phyloP scores from a whole-genome alignment of 2,113 vertebrate species.

The Microcebus ravelobensis region DNA sequence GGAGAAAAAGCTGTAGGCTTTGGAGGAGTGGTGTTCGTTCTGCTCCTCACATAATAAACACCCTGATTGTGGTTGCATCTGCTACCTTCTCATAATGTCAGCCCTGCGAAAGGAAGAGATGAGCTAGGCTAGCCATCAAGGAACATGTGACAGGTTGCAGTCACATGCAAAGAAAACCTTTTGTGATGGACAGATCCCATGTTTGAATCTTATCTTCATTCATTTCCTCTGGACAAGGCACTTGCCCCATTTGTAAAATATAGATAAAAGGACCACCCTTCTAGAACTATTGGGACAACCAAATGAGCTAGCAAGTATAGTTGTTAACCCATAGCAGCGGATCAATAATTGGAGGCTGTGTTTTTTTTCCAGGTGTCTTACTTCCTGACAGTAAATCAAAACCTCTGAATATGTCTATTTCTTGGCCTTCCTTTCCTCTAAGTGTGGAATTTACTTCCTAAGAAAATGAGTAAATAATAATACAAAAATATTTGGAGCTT shows the following conservation, averaged over 20 bases:
- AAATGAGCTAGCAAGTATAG: background rate
- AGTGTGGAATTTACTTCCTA: constrained; percentile 59
- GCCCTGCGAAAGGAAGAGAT: background rate
- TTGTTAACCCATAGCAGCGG: background rate
- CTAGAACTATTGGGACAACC: background rate
- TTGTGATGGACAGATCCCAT: background rate
- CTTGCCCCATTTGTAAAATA: background rate
- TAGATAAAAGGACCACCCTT: accelerated
- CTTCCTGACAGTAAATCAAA: constrained; percentile 28
- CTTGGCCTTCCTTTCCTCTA: background rate
- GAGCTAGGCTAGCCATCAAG: background rate
- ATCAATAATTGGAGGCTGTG: background rate
- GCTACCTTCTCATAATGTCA: background rate
- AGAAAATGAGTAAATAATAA: constrained; percentile 79
- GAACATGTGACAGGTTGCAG: background rate
- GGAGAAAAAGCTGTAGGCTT: background rate
- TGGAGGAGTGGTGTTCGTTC: background rate
- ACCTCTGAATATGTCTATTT: background rate
- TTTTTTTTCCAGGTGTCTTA: background rate
- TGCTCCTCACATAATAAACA: background rate
- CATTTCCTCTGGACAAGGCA: background rate
- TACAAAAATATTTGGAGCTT: constrained; percentile 71
- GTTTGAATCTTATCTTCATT: background rate
- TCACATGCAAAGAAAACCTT: background rate
- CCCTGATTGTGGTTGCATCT: background rate